These are phyloP conservation scores for Eulithis testata DNA, from an alignment of 2,888 invertebrate genomes.

Conservation along the genomic window DNA sequence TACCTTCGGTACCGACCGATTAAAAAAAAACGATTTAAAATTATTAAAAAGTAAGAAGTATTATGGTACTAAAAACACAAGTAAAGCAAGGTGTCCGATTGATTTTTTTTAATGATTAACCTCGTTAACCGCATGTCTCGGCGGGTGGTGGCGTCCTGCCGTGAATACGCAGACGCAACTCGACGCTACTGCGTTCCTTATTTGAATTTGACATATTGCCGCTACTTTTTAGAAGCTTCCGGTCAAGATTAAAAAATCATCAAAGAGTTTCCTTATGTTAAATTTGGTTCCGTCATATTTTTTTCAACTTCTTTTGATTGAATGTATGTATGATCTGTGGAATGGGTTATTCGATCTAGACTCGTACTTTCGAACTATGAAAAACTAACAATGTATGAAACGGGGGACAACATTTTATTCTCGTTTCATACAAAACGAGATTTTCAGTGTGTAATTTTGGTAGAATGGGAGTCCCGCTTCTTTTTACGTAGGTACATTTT, in stretches of 20 bases:
- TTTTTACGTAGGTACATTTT: too few relatives aligned
- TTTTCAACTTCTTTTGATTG: not conserved
- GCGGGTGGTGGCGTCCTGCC: constrained; percentile 47
- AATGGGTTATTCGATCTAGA: too few relatives aligned
- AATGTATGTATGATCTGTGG: too few relatives aligned
- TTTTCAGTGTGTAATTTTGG: too few relatives aligned
- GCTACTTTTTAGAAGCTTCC: constrained; percentile 30
- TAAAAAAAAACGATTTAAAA: too few relatives aligned
- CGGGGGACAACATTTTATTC: too few relatives aligned
- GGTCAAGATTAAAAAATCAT: constrained; percentile 7
- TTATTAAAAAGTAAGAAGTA: too few relatives aligned
- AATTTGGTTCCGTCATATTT: constrained; percentile 3
- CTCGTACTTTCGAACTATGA: too few relatives aligned
- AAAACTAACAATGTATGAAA: too few relatives aligned
- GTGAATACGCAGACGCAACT: constrained; percentile 35
- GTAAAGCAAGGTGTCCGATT: constrained; percentile 7
- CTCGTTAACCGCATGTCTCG: constrained; percentile 44
- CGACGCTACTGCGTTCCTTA: constrained; percentile 49
- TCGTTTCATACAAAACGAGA: too few relatives aligned
- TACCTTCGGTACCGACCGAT: too few relatives aligned
- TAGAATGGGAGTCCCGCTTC: too few relatives aligned
- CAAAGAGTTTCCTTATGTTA: not conserved
- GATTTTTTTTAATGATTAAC: constrained; percentile 20
- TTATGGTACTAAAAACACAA: not conserved
- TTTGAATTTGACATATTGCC: constrained; percentile 47